Evolutionary conservation across 1,140 invertebrate genomes (phyloP).

Genomic region (Bombus confusus): DNA sequence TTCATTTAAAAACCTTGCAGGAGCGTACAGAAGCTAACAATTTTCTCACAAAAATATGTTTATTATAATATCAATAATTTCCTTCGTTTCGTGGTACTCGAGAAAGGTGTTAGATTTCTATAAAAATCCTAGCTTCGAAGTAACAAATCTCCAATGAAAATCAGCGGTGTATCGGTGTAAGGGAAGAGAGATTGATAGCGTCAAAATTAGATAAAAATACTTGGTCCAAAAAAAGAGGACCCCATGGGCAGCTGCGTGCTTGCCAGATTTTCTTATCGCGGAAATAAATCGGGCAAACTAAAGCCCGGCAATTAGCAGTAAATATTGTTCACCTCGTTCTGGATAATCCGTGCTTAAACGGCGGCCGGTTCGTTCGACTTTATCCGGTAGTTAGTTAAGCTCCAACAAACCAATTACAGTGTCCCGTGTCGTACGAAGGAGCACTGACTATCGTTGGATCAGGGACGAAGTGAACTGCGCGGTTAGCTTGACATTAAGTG

Average conservation of each 20-base stretch:
- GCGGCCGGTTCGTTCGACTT: slow-evolving; percentile 59
- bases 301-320: slow-evolving; percentile 67
- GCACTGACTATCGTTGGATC: slow-evolving; percentile 61
- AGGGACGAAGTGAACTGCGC: slow-evolving; percentile 48
- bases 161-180: too few species aligned
- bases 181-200: too few species aligned
- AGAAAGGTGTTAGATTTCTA: neutral
- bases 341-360: slow-evolving; percentile 65
- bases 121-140: neutral
- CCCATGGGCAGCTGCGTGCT: slow-evolving; percentile 14
- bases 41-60: neutral
- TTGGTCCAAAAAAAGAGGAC: neutral
- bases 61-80: neutral
- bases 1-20: neutral
- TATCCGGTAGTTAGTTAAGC: slow-evolving; percentile 70
- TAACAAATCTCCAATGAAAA: neutral
- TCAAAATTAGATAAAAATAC: too few species aligned
- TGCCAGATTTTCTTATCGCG: slow-evolving; percentile 47
- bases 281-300: slow-evolving; percentile 53
- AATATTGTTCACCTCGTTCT: slow-evolving; percentile 62
- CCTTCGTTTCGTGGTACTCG: neutral
- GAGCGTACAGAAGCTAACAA: neutral
- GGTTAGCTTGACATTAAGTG: slow-evolving; percentile 58
- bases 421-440: slow-evolving; percentile 41
- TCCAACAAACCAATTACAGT: slow-evolving; percentile 69